Evolutionary conservation across 2,888 invertebrate species (phyloP).

Genomic region (Labia minor): DNA sequence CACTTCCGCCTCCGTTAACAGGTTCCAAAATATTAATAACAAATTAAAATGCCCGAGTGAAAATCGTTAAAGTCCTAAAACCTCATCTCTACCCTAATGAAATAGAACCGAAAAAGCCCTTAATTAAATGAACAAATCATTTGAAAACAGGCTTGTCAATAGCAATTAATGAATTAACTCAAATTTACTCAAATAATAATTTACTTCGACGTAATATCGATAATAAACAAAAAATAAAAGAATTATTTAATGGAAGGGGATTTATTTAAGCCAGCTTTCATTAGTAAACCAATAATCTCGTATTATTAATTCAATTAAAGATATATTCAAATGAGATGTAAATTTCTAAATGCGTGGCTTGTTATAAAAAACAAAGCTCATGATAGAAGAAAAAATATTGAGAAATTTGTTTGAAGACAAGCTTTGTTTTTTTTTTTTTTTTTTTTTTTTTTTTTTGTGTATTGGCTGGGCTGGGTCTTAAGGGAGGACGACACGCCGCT

Average conservation of each 20-base stretch:
- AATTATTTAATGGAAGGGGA: neutral
- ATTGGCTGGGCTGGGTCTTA: neutral
- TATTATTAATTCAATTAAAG: neutral
- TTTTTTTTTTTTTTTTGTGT: neutral
- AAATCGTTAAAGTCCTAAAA: neutral
- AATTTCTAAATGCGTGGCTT: neutral
- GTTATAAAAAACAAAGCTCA: neutral
- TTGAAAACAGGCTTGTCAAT: neutral
- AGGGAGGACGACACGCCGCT: neutral
- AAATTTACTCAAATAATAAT: neutral
- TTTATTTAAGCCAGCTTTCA: too few species aligned
- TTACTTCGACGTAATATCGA: neutral
- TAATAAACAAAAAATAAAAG: neutral
- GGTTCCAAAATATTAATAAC: neutral
- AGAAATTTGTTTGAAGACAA: neutral
- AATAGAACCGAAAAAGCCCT: neutral
- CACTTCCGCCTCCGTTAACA: slow-evolving; percentile 6
- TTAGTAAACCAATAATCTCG: too few species aligned
- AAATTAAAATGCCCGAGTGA: neutral
- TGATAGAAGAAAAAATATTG: neutral
- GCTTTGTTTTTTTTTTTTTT: too few species aligned
- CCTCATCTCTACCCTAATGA: neutral
- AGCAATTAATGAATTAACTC: slow-evolving; percentile 6
- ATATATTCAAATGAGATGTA: neutral
- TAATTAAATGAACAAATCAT: slow-evolving; percentile 1